Percentiles rank a stretch among this genome's conserved stretches.
These are phyloP conservation scores for Psittacula cyanocephala DNA, from an alignment of 2,113 vertebrate species.

Conservation along the genomic window DNA sequence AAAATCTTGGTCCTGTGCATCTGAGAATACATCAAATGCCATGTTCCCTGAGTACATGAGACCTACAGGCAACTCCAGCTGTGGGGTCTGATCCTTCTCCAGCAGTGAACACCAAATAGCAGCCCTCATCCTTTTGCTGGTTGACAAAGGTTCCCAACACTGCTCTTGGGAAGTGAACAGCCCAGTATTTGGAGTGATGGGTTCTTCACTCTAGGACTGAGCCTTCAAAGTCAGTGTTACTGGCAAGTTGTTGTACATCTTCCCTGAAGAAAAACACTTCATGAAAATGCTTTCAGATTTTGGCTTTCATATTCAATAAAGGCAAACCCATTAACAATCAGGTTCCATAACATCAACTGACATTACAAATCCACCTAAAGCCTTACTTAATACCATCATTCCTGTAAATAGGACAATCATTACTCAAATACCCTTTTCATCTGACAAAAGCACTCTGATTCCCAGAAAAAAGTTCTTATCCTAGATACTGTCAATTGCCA, in stretches of 20 bases:
- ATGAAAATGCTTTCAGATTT: neutral
- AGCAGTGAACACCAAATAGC: neutral
- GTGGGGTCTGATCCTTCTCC: neutral
- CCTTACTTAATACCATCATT: neutral
- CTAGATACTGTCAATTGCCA: neutral
- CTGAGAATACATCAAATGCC: neutral
- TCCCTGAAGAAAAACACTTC: neutral
- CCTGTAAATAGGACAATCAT: neutral
- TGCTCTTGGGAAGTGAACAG: neutral
- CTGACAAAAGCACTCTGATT: neutral
- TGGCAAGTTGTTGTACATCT: neutral
- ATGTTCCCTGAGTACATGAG: neutral
- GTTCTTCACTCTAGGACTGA: neutral
- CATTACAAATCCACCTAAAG: neutral
- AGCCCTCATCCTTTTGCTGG: neutral
- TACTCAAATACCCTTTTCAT: neutral
- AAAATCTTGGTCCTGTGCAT: neutral
- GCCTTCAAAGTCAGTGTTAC: neutral
- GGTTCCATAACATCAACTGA: neutral
- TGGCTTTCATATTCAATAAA: neutral
- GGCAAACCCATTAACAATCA: neutral
- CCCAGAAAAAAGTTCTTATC: neutral
- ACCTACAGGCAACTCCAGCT: neutral
- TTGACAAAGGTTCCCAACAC: neutral
- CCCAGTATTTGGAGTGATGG: neutral